Evolutionary conservation across 2,888 invertebrate species (phyloP), one percentile per base, ranked within the genome.

Genomic region (Abrostola tripartita): DNA sequence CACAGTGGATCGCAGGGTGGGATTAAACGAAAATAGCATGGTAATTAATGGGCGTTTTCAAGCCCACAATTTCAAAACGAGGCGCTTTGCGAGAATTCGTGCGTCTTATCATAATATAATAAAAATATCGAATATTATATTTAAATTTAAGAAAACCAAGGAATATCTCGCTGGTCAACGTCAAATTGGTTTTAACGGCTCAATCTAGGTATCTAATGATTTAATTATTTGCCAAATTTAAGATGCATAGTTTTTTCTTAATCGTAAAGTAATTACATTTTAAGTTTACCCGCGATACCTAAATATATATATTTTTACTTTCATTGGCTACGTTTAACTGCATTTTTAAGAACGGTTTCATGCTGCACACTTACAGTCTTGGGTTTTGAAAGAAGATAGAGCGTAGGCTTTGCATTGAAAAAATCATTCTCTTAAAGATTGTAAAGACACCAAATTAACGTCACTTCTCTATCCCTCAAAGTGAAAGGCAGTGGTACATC

Each of bases 1-100:
- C 88, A 87, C 88, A 87, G 86, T 82, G 85, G 81, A 84, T 88
- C 86, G 88, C 88, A 84, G 88, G 88, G 89, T 88, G 80, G 92
- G 93, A 93, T 93, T 92, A 91, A 85, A 90, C 92, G 70, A 85
- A 93, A 94, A 94, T 93, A 94, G 90, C 89, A 67, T 77, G 52
- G 83, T 91, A 92, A 93, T 92, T 92, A 92, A 93, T 92, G 88
- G 86, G 79, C 85, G 87, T 86, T 86, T 86, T 76, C 83, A 87
- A 88, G 85, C 86, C 87, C 91, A 90, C 90, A 90, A 90, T 86
- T 85, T 89, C 78, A 88, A 88, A 88, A 88, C 82, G 85, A 85
- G 79, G 81, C 86, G 82, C 87, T 86, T 87, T 87, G 87, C 85
- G 74, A 83, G 85, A 89, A 88, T 89, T 87, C 86, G n/a, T n/a